Conservation (phyloP, 2,888 invertebrate species). For the Protophormia terraenovae region DNA sequence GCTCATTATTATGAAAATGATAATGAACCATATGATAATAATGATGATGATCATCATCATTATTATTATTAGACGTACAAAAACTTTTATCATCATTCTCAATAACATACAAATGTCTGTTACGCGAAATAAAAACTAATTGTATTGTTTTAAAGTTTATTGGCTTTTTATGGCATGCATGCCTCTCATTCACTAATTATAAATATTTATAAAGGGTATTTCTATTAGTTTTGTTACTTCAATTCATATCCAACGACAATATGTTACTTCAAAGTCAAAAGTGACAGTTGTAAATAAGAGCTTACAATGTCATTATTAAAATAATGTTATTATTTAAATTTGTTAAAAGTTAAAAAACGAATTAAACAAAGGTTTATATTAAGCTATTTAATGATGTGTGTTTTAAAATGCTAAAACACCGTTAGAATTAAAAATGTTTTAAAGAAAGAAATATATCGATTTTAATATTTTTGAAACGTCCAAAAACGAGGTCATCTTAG, state of each 20-base stretch:
- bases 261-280: conserved; percentile 15
- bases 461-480: too few species aligned
- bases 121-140: conserved; percentile 38
- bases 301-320: not conserved
- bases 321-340: not conserved
- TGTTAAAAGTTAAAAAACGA: too few species aligned
- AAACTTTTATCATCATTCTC: conserved; percentile 2
- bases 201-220: conserved; percentile 7
- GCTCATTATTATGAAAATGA: conserved; percentile 37
- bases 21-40: conserved; percentile 43
- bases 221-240: not conserved
- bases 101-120: conserved; percentile 42
- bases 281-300: not conserved
- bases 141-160: conserved; percentile 62
- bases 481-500: too few species aligned
- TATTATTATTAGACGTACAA: not conserved
- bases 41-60: conserved; percentile 6
- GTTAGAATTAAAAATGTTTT: too few species aligned
- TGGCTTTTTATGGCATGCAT: conserved; percentile 64
- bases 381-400: too few species aligned
- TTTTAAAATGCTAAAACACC: too few species aligned
- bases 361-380: too few species aligned
- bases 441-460: too few species aligned
- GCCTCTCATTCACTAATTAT: conserved; percentile 7
- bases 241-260: too few species aligned